Evolutionary conservation across 2,797 vertebrate species (phyloP).

Genomic region (Syngnathus acus): DNA sequence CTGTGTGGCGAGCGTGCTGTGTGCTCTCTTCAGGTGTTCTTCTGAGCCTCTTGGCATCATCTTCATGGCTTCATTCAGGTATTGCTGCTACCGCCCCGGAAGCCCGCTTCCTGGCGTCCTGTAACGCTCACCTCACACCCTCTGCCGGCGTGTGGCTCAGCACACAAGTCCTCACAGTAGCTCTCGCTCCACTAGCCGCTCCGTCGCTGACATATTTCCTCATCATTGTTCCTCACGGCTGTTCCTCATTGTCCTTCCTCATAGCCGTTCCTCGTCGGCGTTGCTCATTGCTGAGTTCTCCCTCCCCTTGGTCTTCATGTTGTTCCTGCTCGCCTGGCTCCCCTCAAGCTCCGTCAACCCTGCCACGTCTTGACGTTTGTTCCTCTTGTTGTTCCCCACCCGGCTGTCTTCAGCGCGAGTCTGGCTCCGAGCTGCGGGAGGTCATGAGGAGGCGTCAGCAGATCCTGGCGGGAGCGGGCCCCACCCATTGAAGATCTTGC

Average conservation of each 20-base stretch:
- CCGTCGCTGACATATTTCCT: no score
- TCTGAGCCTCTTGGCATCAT: conserved; percentile 69
- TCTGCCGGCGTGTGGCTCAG: not conserved
- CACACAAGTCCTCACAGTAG: not conserved
- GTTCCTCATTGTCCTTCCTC: not conserved
- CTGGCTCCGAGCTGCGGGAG: conserved; percentile 87
- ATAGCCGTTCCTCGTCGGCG: not conserved
- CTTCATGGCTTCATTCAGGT: conserved; percentile 61
- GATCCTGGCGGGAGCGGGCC: conserved; percentile 83
- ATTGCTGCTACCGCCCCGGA: conserved; percentile 18
- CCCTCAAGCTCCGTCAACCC: not conserved
- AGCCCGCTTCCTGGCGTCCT: not conserved
- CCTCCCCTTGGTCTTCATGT: not conserved
- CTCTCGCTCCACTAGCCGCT: not conserved
- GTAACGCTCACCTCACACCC: not conserved
- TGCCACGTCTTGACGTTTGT: conserved; percentile 10
- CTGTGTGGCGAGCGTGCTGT: conserved; percentile 30
- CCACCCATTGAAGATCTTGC: conserved; percentile 71
- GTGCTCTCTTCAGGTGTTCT: conserved; percentile 74
- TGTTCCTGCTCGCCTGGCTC: no score
- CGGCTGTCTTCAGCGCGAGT: conserved; percentile 55
- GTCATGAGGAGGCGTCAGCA: conserved; percentile 94
- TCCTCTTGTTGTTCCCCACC: not conserved
- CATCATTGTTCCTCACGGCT: not conserved
- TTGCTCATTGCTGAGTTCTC: no score